Percentiles rank a stretch among this genome's conserved stretches.
phyloP scores from a whole-genome alignment of 2,888 invertebrate genomes.

The Leptopilina myrica region DNA sequence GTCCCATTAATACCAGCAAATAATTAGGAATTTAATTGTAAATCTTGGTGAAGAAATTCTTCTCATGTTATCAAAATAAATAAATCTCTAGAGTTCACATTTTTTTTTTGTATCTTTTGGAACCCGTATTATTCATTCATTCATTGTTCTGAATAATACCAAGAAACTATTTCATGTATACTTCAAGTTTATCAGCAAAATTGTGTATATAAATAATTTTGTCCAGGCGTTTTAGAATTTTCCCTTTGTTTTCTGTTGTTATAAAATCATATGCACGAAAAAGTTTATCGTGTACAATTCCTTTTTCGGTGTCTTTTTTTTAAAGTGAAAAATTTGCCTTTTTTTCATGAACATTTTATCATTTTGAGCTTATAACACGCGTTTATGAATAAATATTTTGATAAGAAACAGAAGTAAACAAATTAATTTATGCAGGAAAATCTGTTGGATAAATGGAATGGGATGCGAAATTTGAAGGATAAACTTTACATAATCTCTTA shows the following conservation, averaged over 20 bases:
- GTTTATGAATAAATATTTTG: constrained; percentile 7
- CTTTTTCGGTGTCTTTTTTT: no score
- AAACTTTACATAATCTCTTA: constrained; percentile 17
- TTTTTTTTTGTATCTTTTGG: neutral
- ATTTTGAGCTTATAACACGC: neutral
- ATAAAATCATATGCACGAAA: no score
- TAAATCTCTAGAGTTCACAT: constrained; percentile 12
- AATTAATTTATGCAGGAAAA: neutral
- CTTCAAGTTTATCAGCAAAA: neutral
- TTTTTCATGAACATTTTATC: neutral
- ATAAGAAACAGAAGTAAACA: constrained; percentile 14
- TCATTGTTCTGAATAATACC: constrained; percentile 10
- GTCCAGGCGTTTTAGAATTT: no score
- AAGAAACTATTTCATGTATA: constrained; percentile 14
- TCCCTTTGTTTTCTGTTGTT: no score
- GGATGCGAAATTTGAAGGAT: constrained; percentile 1
- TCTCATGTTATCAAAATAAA: constrained; percentile 1
- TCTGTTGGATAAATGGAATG: neutral
- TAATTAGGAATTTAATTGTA: neutral
- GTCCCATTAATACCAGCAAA: no score
- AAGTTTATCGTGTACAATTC: no score
- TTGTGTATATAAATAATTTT: no score
- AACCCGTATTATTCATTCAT: neutral
- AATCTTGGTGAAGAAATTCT: neutral
- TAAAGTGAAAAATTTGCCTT: neutral